Conservation (phyloP, 2,797 vertebrate species). For the Xyrichtys novacula region DNA sequence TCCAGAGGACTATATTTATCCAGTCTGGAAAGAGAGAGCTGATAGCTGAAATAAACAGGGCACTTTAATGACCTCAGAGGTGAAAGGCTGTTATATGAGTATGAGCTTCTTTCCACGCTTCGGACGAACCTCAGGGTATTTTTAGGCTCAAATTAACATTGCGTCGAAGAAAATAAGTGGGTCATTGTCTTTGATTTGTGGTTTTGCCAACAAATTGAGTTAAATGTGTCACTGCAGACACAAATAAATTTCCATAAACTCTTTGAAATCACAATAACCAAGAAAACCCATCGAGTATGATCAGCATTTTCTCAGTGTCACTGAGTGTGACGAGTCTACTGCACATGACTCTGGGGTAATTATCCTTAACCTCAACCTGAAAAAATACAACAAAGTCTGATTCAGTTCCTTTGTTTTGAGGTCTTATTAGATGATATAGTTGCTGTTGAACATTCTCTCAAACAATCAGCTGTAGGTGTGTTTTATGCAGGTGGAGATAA, state of each 20-base stretch:
- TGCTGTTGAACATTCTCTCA: background rate
- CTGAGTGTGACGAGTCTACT: no score
- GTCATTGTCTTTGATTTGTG: background rate
- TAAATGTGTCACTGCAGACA: no score
- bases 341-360: no score
- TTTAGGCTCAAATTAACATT: background rate
- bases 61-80: background rate
- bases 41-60: background rate
- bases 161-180: background rate
- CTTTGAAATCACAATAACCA: no score
- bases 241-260: no score
- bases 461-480: slow-evolving; percentile 1
- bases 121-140: background rate
- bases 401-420: background rate
- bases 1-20: slow-evolving; percentile 13
- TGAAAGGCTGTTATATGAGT: background rate
- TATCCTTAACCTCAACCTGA: background rate
- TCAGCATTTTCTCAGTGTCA: no score
- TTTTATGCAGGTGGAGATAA: slow-evolving; percentile 31
- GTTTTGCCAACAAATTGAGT: background rate
- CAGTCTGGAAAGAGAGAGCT: background rate
- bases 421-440: slow-evolving; percentile 1
- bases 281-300: no score
- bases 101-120: background rate
- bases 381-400: background rate